phyloP scores from a whole-genome alignment of 2,113 vertebrate species.

The Petaurus breviceps region DNA sequence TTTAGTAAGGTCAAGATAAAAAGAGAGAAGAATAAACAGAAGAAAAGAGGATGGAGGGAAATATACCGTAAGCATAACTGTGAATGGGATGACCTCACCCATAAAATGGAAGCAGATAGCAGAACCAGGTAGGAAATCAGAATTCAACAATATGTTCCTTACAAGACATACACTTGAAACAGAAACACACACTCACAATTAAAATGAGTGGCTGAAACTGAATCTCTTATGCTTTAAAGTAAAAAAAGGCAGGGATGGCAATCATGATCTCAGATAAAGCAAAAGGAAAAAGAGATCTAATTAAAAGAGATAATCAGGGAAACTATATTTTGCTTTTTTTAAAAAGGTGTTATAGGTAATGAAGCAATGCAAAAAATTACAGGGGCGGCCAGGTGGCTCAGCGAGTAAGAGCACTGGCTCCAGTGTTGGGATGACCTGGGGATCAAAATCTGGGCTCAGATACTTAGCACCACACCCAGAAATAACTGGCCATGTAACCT shows the following conservation, averaged over 20 bases:
- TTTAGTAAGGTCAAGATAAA: not conserved
- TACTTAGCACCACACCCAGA: too few relatives aligned
- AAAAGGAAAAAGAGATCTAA: not conserved
- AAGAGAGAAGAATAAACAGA: not conserved
- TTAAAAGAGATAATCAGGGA: not conserved
- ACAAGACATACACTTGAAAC: not conserved
- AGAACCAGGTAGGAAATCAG: not conserved
- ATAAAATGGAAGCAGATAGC: not conserved
- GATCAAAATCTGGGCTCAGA: too few relatives aligned
- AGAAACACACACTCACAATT: not conserved
- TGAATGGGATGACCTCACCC: not conserved
- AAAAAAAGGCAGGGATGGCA: not conserved
- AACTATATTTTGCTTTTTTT: not conserved
- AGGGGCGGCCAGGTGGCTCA: too few relatives aligned
- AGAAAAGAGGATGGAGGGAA: not conserved
- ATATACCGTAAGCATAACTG: not conserved
- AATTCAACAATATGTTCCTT: not conserved
- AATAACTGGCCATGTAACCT: too few relatives aligned
- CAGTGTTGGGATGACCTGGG: too few relatives aligned
- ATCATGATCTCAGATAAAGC: not conserved
- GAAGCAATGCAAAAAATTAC: not conserved
- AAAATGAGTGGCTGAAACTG: not conserved
- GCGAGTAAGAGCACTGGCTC: too few relatives aligned
- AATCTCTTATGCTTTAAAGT: not conserved
- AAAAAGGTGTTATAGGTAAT: not conserved